These are phyloP conservation scores for Dinothrombium tinctorium DNA, from an alignment of 1,140 invertebrate species.

Conservation along the genomic window DNA sequence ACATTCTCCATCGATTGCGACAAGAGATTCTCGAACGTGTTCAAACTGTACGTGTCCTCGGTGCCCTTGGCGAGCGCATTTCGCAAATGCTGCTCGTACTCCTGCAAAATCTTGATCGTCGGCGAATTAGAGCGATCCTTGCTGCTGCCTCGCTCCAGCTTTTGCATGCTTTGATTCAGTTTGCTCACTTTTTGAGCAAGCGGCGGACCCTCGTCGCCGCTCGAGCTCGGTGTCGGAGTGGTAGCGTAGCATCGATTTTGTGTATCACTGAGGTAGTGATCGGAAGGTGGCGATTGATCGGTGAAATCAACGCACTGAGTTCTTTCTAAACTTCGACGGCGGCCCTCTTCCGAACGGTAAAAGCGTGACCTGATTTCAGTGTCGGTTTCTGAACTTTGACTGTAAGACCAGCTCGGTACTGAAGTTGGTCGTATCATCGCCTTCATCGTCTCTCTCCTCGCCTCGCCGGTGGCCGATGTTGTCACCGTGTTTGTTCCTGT, in stretches of 20 bases:
- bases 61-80: slow-evolving; percentile 81
- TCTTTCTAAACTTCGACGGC: slow-evolving; percentile 22
- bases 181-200: neutral
- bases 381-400: neutral
- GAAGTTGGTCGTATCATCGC: neutral
- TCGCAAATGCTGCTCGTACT: slow-evolving; percentile 75
- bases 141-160: neutral
- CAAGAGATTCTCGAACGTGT: slow-evolving; percentile 72
- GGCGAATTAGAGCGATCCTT: slow-evolving; percentile 10
- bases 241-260: slow-evolving; percentile 4
- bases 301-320: slow-evolving; percentile 50
- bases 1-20: slow-evolving; percentile 87
- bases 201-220: slow-evolving; percentile 1
- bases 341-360: slow-evolving; percentile 7
- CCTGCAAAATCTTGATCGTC: slow-evolving; percentile 14
- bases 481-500: neutral
- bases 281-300: slow-evolving; percentile 13
- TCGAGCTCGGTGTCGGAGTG: slow-evolving; percentile 1
- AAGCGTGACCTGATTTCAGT: neutral
- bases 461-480: neutral
- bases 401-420: neutral
- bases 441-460: neutral
- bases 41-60: slow-evolving; percentile 78
- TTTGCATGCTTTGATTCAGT: neutral
- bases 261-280: neutral